phyloP scores from a whole-genome alignment of 2,888 invertebrate genomes.

The Dryobotodes eremita region DNA sequence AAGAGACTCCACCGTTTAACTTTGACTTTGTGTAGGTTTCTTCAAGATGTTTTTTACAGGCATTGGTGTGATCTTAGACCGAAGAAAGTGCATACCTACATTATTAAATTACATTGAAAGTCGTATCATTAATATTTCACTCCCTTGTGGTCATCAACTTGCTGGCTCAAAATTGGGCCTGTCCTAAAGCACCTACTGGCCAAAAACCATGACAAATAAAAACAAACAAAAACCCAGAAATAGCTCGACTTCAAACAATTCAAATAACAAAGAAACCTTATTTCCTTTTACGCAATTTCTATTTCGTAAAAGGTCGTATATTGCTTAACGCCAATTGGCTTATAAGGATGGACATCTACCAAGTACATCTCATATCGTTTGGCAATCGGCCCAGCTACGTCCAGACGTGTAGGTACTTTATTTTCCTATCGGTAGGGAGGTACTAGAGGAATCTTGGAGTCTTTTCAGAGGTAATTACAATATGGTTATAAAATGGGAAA shows the following conservation, averaged over 20 bases:
- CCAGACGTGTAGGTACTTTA: constrained; percentile 52
- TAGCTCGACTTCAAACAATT: constrained; percentile 8
- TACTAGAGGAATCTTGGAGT: constrained; percentile 24
- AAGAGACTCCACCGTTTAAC: too few relatives aligned
- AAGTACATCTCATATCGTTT: constrained; percentile 58
- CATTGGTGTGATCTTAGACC: background rate
- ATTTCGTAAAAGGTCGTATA: constrained; percentile 57
- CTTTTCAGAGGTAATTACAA: constrained; percentile 46
- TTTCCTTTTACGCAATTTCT: constrained; percentile 45
- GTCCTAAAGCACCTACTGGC: background rate
- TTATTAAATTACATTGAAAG: background rate
- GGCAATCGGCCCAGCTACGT: constrained; percentile 59
- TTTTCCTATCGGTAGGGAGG: constrained; percentile 31
- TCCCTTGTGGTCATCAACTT: background rate
- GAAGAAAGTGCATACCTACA: background rate
- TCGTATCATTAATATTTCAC: background rate
- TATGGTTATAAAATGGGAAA: constrained; percentile 24
- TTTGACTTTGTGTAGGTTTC: background rate
- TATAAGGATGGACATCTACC: constrained; percentile 54
- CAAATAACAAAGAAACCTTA: constrained; percentile 20
- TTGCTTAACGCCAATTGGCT: constrained; percentile 52
- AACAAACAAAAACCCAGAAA: background rate
- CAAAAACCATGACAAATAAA: background rate
- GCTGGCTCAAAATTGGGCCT: background rate
- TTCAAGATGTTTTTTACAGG: background rate